A percentile compares a stretch with the other conserved stretches of the same genome.
Evolutionary conservation across 1,140 invertebrate genomes (phyloP).

Genomic region (Drosophila repletoides): DNA sequence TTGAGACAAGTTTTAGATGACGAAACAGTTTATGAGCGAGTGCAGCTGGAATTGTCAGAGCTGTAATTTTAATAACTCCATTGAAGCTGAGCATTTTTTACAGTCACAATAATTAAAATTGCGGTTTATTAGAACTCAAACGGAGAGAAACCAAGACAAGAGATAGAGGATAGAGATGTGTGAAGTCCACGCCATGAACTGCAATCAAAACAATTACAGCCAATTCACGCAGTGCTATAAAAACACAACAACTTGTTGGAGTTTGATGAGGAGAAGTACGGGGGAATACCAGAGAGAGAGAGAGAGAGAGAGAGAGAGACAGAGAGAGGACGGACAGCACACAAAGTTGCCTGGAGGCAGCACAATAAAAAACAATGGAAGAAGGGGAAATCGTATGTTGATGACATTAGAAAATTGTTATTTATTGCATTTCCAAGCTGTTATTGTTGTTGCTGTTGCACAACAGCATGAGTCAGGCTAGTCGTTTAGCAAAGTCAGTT

Average conservation of each 20-base stretch:
- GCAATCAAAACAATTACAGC: slow-evolving; percentile 79
- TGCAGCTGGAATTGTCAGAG: background rate
- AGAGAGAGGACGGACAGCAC: background rate
- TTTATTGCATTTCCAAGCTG: slow-evolving; percentile 73
- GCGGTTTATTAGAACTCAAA: slow-evolving; percentile 37
- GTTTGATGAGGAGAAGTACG: background rate
- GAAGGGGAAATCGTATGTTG: slow-evolving; percentile 40
- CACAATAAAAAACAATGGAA: slow-evolving; percentile 11
- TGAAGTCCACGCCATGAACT: slow-evolving; percentile 65
- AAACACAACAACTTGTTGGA: slow-evolving; percentile 55
- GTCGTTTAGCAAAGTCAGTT: slow-evolving; percentile 40
- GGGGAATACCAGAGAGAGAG: slow-evolving; percentile 1
- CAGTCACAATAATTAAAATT: slow-evolving; percentile 57
- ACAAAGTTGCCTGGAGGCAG: background rate
- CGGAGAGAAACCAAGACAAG: background rate
- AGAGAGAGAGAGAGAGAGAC: background rate
- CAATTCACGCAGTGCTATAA: slow-evolving; percentile 69
- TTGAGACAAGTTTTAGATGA: too few relatives aligned
- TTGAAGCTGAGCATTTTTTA: slow-evolving; percentile 21
- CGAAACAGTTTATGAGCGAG: background rate
- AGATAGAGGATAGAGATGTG: slow-evolving; percentile 4
- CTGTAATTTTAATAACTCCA: slow-evolving; percentile 41
- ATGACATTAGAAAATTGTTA: slow-evolving; percentile 80
- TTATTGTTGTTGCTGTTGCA: slow-evolving; percentile 36
- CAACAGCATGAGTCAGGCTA: slow-evolving; percentile 30